Evolutionary conservation across 2,888 invertebrate species (phyloP), one percentile per base, ranked within the genome.

Genomic region (Chalcis sispes): DNA sequence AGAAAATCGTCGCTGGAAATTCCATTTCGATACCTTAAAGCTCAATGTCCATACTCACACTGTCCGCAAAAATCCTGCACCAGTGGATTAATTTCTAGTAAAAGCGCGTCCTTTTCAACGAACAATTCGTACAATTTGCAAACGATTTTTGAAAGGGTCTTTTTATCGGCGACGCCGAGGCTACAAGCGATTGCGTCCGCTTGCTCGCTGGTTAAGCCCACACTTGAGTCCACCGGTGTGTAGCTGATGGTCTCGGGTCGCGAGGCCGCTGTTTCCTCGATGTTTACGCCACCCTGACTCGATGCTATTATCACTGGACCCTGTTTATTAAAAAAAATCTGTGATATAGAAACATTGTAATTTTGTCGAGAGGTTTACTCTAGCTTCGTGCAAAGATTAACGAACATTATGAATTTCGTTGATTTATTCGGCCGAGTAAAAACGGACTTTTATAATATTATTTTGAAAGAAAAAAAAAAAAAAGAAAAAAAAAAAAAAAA

Each of bases 271-370:
- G 98, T 96, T 84, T 98, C 97, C 89, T 98, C 98, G 85, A 98
- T 98, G 87, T 96, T 96, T 46, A 98, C 95, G 84, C 98, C 98
- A 72, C 98, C 98, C 90, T 97, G 96, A 8, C 95, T 94, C 1
- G 97, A 97, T 5, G 96, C 96, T 83, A 98, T 96, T 78, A 98
- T 91, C 13, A 97, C 97, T 13, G 98, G 97, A 61, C 98, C 97
- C 96, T 96, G 84, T 61, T n/a, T n/a, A n/a, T n/a, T n/a, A n/a
- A n/a, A n/a, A n/a, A n/a, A 79, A 67, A n/a, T n/a, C n/a, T n/a
- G n/a, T n/a, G n/a, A n/a, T n/a, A n/a, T n/a, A n/a, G n/a, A n/a
- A n/a, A n/a, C n/a, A n/a, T n/a, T n/a, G n/a, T n/a, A n/a, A n/a
- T n/a, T n/a, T n/a, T n/a, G n/a, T n/a, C n/a, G n/a, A n/a, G n/a